Evolutionary conservation across 2,113 vertebrate genomes (phyloP).

Genomic region (Zosterops pallidus): DNA sequence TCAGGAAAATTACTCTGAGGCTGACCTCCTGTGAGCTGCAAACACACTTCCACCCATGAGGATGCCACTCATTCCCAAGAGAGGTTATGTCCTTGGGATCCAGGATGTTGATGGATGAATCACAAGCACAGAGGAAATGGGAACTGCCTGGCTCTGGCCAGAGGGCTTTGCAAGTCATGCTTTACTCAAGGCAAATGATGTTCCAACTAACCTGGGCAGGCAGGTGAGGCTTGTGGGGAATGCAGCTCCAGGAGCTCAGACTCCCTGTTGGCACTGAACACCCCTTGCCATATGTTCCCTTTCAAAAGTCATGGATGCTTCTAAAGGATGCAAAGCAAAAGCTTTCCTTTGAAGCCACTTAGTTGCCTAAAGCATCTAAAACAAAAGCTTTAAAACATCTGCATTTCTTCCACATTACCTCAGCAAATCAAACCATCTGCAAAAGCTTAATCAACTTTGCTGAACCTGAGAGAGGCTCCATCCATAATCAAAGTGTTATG

Average conservation of each 20-base stretch:
- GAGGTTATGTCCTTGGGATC: background rate
- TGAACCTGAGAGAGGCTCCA: background rate
- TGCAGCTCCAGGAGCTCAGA: background rate
- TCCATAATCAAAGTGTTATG: background rate
- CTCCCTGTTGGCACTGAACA: background rate
- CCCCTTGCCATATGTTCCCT: background rate
- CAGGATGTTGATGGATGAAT: background rate
- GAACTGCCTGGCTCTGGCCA: background rate
- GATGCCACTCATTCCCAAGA: background rate
- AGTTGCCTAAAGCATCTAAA: background rate
- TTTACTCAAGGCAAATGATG: background rate
- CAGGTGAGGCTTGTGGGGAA: background rate
- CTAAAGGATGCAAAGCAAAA: background rate
- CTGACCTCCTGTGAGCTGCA: background rate
- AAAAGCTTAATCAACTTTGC: slow-evolving; percentile 5
- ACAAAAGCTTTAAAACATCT: background rate
- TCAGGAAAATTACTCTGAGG: background rate
- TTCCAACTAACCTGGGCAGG: accelerated
- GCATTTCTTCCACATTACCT: background rate
- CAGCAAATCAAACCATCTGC: slow-evolving; percentile 25
- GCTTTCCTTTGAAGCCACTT: background rate
- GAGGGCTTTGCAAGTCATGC: background rate
- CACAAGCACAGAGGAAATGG: background rate
- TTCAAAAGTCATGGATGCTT: background rate
- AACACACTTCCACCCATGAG: background rate